phyloP scores from a whole-genome alignment of 2,113 vertebrate species.

The Oenanthe oenanthe region DNA sequence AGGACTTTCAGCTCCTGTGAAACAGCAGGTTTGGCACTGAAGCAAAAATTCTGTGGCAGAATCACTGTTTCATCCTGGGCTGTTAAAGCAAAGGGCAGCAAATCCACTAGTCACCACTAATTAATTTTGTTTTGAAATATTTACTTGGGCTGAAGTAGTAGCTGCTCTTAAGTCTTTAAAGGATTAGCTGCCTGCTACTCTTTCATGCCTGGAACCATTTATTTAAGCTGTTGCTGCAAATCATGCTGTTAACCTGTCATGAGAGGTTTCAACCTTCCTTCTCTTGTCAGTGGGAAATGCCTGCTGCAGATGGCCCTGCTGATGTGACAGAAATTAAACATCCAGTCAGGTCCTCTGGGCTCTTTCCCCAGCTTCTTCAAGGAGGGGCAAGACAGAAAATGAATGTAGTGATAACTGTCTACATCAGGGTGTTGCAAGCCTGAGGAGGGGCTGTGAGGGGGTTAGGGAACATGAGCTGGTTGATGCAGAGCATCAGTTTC shows the following conservation, averaged over 20 bases:
- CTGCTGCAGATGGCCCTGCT: background rate
- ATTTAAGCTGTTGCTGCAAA: conserved; percentile 37
- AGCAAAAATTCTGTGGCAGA: background rate
- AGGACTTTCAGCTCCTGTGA: background rate
- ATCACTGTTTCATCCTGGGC: background rate
- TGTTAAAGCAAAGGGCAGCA: background rate
- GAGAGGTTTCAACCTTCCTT: background rate
- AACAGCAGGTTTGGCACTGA: background rate
- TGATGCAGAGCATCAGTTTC: background rate
- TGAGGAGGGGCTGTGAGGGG: background rate
- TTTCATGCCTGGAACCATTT: background rate
- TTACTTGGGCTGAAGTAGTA: conserved; percentile 24
- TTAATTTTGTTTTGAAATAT: conserved; percentile 54
- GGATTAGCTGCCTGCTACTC: conserved; percentile 51
- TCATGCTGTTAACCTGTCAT: conserved; percentile 32
- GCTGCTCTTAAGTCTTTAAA: conserved; percentile 22
- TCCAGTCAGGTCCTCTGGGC: background rate
- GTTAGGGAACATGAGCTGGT: background rate
- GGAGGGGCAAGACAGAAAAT: background rate
- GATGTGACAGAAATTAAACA: background rate
- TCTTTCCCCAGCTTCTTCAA: background rate
- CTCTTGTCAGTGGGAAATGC: background rate
- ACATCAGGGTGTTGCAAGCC: background rate
- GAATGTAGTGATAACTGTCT: background rate
- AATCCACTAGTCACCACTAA: background rate